Percentiles rank a stretch among this genome's conserved stretches.
Conservation (phyloP, 1,140 invertebrate genomes). For the Stenopsyche tienmushanensis region DNA sequence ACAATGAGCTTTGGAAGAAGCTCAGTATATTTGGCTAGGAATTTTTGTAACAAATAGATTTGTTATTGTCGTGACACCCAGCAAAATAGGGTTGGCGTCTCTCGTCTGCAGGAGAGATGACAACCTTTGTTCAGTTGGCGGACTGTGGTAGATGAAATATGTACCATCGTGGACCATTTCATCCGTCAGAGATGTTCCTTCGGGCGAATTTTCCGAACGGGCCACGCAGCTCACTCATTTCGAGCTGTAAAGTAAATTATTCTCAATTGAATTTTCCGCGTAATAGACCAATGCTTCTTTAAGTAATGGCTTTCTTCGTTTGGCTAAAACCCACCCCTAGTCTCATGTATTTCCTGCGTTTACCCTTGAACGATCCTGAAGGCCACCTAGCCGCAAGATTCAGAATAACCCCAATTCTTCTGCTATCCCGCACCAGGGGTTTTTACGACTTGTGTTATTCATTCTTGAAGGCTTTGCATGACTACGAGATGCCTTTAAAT, state of each 20-base stretch:
- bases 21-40: no score
- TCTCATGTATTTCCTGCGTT: neutral
- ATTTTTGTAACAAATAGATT: no score
- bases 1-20: no score
- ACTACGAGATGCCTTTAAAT: no score
- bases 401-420: neutral
- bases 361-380: neutral
- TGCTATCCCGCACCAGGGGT: neutral
- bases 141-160: slow-evolving; percentile 20
- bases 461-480: neutral
- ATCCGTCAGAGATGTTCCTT: neutral
- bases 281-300: slow-evolving; percentile 29
- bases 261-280: slow-evolving; percentile 33
- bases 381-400: neutral
- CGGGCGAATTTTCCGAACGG: neutral
- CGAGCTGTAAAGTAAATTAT: slow-evolving; percentile 30
- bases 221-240: no score
- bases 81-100: no score
- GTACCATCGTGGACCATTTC: slow-evolving; percentile 5
- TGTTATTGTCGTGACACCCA: no score
- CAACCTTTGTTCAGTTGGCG: no score
- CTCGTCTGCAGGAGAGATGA: no score
- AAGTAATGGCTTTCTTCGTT: slow-evolving; percentile 5
- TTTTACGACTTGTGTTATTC: neutral
- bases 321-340: neutral